Evolutionary conservation across 2,113 vertebrate species (phyloP), one percentile per base, ranked within the genome.

Genomic region (Alouatta palliata): DNA sequence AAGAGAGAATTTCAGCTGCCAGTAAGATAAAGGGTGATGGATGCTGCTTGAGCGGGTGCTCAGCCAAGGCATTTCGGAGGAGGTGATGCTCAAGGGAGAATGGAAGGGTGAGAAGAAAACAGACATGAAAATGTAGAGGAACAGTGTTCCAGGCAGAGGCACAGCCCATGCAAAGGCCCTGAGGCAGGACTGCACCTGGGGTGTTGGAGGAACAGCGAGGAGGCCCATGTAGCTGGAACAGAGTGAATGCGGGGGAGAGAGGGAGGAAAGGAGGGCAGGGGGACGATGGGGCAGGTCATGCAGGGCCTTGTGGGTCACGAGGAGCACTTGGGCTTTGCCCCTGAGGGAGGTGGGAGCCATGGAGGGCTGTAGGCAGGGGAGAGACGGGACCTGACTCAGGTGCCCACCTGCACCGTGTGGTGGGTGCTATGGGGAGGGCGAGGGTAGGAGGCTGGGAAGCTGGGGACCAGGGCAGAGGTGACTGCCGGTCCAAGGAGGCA

Each of bases 121-220:
- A 8, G n/a, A 43, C 2, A 2, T 56, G 52, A 71, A 47, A 37
- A 40, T 35, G 11, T 8, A 70, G 61, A 35, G 27, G 58, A 68
- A 37, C 58, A 49, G 56, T 35, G 12, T 49, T 75, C 21, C 40
- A 47, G n/a, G 17, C 23, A 8, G n/a, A 6, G 14, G 21, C n/a
- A 3, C 13, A 43, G 68, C 64, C 25, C 11, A 8, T 83, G n/a
- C 81, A 70, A 80, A 95, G 70, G 70, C n/a, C 75, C 95, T 61
- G 87, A 20, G 93, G 83, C 79, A 71, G 56, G 56, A 11, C 68
- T 0, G 7, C 30, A 76, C 75, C 86, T 40, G 76, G 4, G 0
- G 0, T 4, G n/a, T 21, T 8, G 64, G n/a, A 84, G 30, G 37
- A 73, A 43, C 81, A n/a, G 56, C 0, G 0, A 54, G 71, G 66